Base-by-base conservation (phyloP, 2,113 vertebrate species). In the Clinocottus analis region DNA sequence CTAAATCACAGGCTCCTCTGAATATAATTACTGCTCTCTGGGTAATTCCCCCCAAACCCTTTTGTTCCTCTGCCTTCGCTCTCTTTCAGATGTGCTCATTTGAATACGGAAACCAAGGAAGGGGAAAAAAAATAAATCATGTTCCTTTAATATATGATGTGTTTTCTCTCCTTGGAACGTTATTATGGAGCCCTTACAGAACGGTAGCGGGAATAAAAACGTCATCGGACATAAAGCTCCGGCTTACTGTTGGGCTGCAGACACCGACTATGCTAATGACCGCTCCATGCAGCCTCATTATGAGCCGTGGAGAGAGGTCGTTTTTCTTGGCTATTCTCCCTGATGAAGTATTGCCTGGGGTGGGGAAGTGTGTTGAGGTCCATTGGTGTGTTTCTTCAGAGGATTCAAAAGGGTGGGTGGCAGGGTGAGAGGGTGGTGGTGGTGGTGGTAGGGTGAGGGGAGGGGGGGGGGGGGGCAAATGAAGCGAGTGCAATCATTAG, bases 201-300 rank as follows among this genome's bases (percentile, higher is more conserved):
- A 92, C 80, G 76, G 83, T 63, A 73, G 79, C n/a, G 66, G 83
- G 81, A 92, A 89, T 93, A 92, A 92, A 94, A 93, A 85, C 58
- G 89, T 90, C 89, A 72, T n/a, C 27, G 76, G 79, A 82, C 89
- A 92, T 92, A 92, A 93, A 90, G 85, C 83, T 82, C 79, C 80
- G 12, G 75, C 84, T 85, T 76, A 87, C 79, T 51, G 82, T 90
- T 56, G 77, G 78, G 80, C 78, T 85, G 86, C 72, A 88, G 87
- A 92, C 86, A 85, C 80, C 69, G 88, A 82, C 89, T 91, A 94
- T 93, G 91, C 90, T 92, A 94, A 95, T 94, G 85, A 92, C 90
- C 75, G 87, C 76, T 90, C 89, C 80, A 76, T 79, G 90, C 85
- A 76, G 88, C 87, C 91, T 94, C 91, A 93, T 95, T 94, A 93